A percentile compares a stretch with the other conserved stretches of the same genome.
Evolutionary conservation across 1,140 invertebrate genomes (phyloP).

Genomic region (Solen grandis): DNA sequence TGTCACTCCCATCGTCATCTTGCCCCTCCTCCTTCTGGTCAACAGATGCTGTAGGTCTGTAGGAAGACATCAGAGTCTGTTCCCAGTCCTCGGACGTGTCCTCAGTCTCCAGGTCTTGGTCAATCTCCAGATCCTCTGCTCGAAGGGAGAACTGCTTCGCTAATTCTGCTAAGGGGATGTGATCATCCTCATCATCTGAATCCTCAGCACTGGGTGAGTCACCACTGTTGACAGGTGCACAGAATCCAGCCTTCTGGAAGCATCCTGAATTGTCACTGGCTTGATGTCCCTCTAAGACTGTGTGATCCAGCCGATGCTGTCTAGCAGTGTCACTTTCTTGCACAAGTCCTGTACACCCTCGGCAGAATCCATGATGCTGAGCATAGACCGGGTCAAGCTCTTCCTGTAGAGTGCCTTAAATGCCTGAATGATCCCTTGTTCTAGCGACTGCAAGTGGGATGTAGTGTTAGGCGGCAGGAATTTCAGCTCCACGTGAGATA

Average conservation of each 20-base stretch:
- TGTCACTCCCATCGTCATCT: too few species aligned
- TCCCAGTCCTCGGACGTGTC: background rate
- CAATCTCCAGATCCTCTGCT: background rate
- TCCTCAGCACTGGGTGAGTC: background rate
- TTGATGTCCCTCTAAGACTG: background rate
- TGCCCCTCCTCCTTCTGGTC: too few species aligned
- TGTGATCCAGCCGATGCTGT: background rate
- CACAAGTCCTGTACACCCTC: background rate
- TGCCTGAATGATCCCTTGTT: background rate
- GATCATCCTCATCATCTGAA: slow-evolving; percentile 4
- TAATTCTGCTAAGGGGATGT: background rate
- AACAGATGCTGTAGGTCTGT: too few species aligned
- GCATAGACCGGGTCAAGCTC: background rate
- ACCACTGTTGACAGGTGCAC: background rate
- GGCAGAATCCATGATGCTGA: slow-evolving; percentile 16
- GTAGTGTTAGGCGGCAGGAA: background rate
- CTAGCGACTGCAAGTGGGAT: background rate
- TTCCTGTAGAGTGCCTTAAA: slow-evolving; percentile 19
- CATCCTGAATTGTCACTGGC: background rate
- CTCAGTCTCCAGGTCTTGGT: background rate
- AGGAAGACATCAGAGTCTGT: too few species aligned
- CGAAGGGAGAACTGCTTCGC: background rate
- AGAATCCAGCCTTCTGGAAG: background rate
- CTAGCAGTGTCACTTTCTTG: background rate
- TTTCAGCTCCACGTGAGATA: too few species aligned